Base-by-base conservation (phyloP, 2,797 vertebrate genomes). In the Smutsia gigantea region DNA sequence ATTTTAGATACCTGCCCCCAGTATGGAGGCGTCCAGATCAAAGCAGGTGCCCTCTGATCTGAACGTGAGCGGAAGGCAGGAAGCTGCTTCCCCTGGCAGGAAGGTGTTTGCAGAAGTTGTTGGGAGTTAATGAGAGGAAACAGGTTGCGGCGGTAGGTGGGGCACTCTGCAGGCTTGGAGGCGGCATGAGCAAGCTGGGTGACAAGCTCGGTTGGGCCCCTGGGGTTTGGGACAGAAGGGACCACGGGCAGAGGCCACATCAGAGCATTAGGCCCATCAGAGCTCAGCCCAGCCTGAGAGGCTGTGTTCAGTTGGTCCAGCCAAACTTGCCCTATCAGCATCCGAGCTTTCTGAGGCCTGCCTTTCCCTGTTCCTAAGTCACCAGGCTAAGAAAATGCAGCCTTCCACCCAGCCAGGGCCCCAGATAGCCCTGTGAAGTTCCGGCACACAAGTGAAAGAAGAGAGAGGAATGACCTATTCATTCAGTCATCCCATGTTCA, bases 311-410 rank as follows among this genome's bases (percentile, higher is more conserved):
- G n/a, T 11, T 9, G 37, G 53, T 71, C 42, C 25, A 55, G 57
- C 57, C 63, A 21, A 90, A 88, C 61, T 39, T 9, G 39, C 42
- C 27, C 27, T 13, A 39, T 64, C 59, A 78, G 84, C 61, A 74
- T 92, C 81, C 88, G 78, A 74, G 34, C 94, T 87, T 89, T 79
- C 66, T 39, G 29, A 84, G 23, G 39, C 89, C 29, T 90, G 87
- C 87, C 46, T 31, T 92, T 84, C 81, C 95, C 96, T 57, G 49
- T 88, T 82, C 90, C 92, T 29, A 88, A 84, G 88, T 96, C 82
- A 39, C 53, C 34, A 55, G 72, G 93, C 79, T 87, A 90, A 95
- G 77, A 90, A 87, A 85, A 71, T 42, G 51, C 9, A 61, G 51
- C 31, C 2, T 1, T 31, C 39, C 55, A 66, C 55, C 75, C 77